Evolutionary conservation across 1,140 invertebrate genomes (phyloP), one percentile per base, ranked within the genome.

Genomic region (Mamestra configurata): DNA sequence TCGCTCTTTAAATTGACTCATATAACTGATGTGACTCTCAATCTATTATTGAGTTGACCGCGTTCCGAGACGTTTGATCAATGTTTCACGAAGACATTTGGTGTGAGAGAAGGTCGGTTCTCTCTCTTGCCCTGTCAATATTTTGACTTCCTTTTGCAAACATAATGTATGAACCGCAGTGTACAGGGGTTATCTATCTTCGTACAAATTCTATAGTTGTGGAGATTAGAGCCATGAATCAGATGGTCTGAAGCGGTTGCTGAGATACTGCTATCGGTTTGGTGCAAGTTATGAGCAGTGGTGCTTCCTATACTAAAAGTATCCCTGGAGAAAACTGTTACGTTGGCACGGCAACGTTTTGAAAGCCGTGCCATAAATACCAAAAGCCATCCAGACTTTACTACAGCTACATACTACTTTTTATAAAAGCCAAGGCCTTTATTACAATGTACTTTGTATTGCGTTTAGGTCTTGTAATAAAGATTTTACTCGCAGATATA

Each of bases 181-280:
- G 7, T 31, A 27, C 40, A 20, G 7, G 18, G n/a, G 71, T 81
- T 87, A 89, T 85, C 78, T 83, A 82, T 89, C 83, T 85, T 82
- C 76, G 80, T 82, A 75, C 79, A 81, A 81, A 81, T 86, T 84
- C 82, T 80, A 80, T 87, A 83, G 81, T 84, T 83, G 79, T 81
- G 83, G 83, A 89, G 83, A 89, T 90, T 92, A 88, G 81, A 88
- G 70, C 84, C 83, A 89, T 92, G 84, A 87, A 92, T 91, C 90
- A 90, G 86, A 78, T 82, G 51, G 82, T 83, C 59, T 79, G 83
- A 72, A 70, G 83, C 83, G 79, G 80, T 83, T 86, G 80, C 73
- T 59, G 72, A 73, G 71, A 73, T 57, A 73, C 53, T 24, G 49
- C 76, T 75, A 80, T 83, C 76, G 73, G 40, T 73, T 27, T 66